Evolutionary conservation across 2,797 vertebrate species (phyloP), one percentile per base, ranked within the genome.

Genomic region (Ptychobarbus kaznakovi): DNA sequence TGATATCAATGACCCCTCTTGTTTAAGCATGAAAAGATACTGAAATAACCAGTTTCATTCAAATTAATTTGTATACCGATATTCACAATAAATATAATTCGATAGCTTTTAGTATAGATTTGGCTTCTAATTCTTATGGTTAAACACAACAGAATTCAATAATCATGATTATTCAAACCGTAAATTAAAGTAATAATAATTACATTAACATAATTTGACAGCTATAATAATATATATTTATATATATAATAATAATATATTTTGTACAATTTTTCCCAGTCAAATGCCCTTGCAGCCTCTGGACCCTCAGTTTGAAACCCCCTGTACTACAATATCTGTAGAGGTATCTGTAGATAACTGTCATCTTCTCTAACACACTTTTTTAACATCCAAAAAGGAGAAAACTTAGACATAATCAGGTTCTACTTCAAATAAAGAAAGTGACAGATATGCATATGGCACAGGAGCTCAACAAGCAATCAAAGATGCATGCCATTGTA

Each of bases 401-500:
- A 80, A 46, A 46, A 66, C 42, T n/a, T 80, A 20, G 38, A 82
- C 53, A 73, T 73, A 73, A 61, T 82, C 61, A 80, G 78, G 78
- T 80, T 81, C 49, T 70, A 42, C 46, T 56, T 81, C 66, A 81
- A 42, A 81, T 56, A 81, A 73, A 73, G 22, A 44, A 28, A 61
- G 35, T 44, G 77, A 80, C 78, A 80, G 70, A 58, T 84, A 79
- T 72, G 56, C 49, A 63, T 65, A 32, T 42, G 86, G 46, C 69
- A 68, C 32, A 73, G 78, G 72, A 80, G 74, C 77, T 72, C 28
- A 74, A 81, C 69, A 66, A 74, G 82, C 82, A 87, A 87, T 87
- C 86, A 83, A 66, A 87, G 77, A 84, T 28, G 69, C 68, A 73
- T 82, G 28, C 6, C 63, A 65, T 16, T 49, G 56, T 77, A 51